Conservation (phyloP, 2,797 vertebrate genomes). For the Chelonia mydas region DNA sequence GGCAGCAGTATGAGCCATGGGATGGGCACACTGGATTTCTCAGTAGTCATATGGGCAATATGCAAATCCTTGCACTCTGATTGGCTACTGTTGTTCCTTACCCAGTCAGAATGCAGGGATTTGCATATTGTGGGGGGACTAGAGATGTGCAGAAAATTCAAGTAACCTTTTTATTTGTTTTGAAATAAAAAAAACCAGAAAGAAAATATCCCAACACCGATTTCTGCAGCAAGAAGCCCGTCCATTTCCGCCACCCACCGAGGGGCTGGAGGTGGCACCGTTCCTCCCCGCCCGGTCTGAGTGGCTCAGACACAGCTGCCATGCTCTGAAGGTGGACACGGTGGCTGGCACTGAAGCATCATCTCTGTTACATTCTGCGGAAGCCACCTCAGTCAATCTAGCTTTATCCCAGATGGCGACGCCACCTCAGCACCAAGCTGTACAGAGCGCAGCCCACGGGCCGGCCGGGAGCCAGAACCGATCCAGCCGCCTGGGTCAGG, state of each 20-base stretch:
- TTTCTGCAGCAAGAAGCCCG: too few species aligned
- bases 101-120: neutral
- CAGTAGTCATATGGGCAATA: neutral
- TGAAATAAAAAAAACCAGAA: too few species aligned
- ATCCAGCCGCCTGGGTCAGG: neutral
- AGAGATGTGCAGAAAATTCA: neutral
- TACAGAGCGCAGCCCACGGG: neutral
- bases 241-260: too few species aligned
- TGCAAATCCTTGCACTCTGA: neutral
- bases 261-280: too few species aligned
- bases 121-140: neutral
- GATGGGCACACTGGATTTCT: neutral
- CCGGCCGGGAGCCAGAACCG: neutral
- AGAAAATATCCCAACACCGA: too few species aligned
- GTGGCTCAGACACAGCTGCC: too few species aligned
- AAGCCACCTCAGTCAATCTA: neutral
- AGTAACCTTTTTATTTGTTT: too few species aligned
- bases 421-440: neutral
- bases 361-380: fast-evolving
- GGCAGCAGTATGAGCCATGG: too few species aligned
- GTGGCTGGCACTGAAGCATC: neutral
- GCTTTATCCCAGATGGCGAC: neutral
- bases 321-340: too few species aligned
- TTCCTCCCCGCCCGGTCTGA: too few species aligned
- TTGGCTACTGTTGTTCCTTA: neutral